Base-by-base conservation (phyloP, 35 echinoderm and acorn worm species). In the Apostichopus californicus region DNA sequence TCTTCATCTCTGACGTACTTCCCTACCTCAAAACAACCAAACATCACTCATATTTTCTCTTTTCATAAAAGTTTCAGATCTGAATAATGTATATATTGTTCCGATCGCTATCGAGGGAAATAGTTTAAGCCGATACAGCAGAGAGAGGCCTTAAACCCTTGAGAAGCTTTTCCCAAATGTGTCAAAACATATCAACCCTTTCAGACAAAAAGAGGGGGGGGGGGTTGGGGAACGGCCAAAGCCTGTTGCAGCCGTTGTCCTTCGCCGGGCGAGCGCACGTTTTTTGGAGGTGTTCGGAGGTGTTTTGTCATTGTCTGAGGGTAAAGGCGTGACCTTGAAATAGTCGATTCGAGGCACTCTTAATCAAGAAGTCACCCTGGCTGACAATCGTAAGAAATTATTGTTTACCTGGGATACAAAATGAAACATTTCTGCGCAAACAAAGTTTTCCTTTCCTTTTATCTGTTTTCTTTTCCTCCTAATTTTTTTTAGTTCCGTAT, bases 41-140 rank as follows among this genome's bases (percentile, higher is more conserved):
- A 75, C 71, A 75, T 75, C 71, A 75, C 13, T 75, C 71, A 75
- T 75, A 75, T 75, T 75, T 75, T 18, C 71, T 75, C n/a, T 18
- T 22, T 18, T 75, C 14, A 18, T 75, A 46, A 46, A 46, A 46
- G 34, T 46, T 46, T 46, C 1, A 46, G 14, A 75, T 22, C n/a
- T 75, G 71, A 75, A 75, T 75, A 75, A 75, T 68, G 34, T 46
- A 46, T 46, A 68, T 68, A 75, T 75, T 75, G 71, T 75, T 75
- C 15, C 14, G 71, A 18, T 75, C 14, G 20, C 71, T 68, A 68
- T 18, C 64, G 64, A 18, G 64, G 64, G 64, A 68, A 9, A 68
- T 68, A 68, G 64, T 68, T 18, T 75, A 6, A 75, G 17, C 11
- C 21, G 5, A 22, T 22, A 20, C 71, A 18, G n/a, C 20, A 5